Base-by-base conservation (phyloP, 2,113 vertebrate species). In the Thunnus maccoyii region DNA sequence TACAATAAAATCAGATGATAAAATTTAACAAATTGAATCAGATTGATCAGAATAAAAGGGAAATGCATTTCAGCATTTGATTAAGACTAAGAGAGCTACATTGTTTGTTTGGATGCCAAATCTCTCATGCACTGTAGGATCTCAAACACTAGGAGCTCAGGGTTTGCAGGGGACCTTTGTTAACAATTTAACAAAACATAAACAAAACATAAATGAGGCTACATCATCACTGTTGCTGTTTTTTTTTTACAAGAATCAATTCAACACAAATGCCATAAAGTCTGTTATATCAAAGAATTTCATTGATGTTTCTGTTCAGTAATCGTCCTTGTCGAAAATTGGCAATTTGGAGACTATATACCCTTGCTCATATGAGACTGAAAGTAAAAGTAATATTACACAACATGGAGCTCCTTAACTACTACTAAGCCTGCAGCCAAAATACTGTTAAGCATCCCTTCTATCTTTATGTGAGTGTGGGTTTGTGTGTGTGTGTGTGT, bases 401-500 rank as follows among this genome's bases (percentile, higher is more conserved):
- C 18, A 63, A 66, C 16, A 54, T 47, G 11, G 8, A 71, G 66
- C 6, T 55, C 54, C 25, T 57, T 74, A 22, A 69, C 46, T 76
- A 46, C 22, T 16, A 61, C 51, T 22, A 13, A 74, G 22, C 50
- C 71, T 32, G 52, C 20, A 60, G 41, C 27, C 17, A 51, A 67
- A 72, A 54, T 44, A 36, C 27, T 57, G 46, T 68, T 55, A n/a
- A 55, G 18, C n/a, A 76, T 46, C 11, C 30, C 36, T 6, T 57
- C 41, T 27, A 2, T 41, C 13, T 80, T 2, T 57, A 5, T 68
- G 25, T 67, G 46, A 57, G 55, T 52, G 17, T 70, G 36, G 15
- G 20, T 74, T 15, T 57, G 32, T 78, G 4, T 61, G 20, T 27
- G 52, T 54, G 50, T 72, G 56, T 80, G 76, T 82, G 69, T 84